These are phyloP conservation scores for Megalops cyprinoides DNA, from an alignment of 2,797 vertebrate species.

Conservation along the genomic window DNA sequence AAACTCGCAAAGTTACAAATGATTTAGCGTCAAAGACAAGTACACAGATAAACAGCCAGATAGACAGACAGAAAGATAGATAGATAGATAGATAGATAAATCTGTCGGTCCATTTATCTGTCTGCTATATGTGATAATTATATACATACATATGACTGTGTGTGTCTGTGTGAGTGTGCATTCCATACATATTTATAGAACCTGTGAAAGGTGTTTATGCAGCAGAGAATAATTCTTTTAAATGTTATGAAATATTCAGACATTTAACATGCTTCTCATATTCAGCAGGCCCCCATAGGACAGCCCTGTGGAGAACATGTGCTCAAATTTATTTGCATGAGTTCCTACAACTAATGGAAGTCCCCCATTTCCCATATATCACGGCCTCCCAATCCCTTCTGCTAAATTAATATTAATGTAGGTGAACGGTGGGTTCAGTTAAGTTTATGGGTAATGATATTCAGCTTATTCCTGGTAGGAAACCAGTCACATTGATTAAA, in stretches of 20 bases:
- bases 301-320: slow-evolving; percentile 58
- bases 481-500: slow-evolving; percentile 80
- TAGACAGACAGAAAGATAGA: no score
- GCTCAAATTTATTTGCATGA: slow-evolving; percentile 73
- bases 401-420: slow-evolving; percentile 83
- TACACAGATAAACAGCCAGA: no score
- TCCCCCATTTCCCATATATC: slow-evolving; percentile 73
- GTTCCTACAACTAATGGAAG: slow-evolving; percentile 74
- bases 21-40: no score
- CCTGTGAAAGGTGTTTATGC: not conserved
- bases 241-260: slow-evolving; percentile 52
- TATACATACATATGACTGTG: not conserved
- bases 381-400: slow-evolving; percentile 64
- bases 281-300: slow-evolving; percentile 54
- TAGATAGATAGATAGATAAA: no score
- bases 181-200: not conserved
- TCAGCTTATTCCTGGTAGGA: slow-evolving; percentile 81
- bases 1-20: no score
- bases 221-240: slow-evolving; percentile 40
- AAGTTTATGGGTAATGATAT: slow-evolving; percentile 84
- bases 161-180: not conserved
- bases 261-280: slow-evolving; percentile 64
- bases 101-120: no score
- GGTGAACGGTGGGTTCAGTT: slow-evolving; percentile 74
- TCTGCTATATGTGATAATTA: not conserved